phyloP scores from a whole-genome alignment of 2,888 invertebrate genomes.

The Neelides folsomi region DNA sequence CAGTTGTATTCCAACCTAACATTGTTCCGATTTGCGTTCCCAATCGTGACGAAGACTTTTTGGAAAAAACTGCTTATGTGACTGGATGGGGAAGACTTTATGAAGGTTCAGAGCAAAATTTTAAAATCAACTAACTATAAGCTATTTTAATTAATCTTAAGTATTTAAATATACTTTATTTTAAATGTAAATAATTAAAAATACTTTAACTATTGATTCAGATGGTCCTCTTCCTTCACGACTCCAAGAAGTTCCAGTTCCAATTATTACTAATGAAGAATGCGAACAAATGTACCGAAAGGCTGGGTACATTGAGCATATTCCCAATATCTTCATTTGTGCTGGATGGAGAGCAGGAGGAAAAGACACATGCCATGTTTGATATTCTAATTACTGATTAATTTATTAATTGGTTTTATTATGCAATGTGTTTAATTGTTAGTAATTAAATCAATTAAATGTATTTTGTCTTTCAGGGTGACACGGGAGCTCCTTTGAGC shows the following conservation, averaged over 20 bases:
- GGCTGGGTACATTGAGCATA: slow-evolving; percentile 83
- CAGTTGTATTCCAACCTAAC: slow-evolving; percentile 78
- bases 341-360: slow-evolving; percentile 82
- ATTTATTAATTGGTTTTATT: too few species aligned
- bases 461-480: slow-evolving; percentile 48
- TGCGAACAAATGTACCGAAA: slow-evolving; percentile 82
- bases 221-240: slow-evolving; percentile 82
- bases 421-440: background rate
- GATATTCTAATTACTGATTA: slow-evolving; percentile 3
- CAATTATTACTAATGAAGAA: slow-evolving; percentile 76
- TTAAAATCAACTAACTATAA: background rate
- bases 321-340: slow-evolving; percentile 85
- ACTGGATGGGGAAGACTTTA: slow-evolving; percentile 87
- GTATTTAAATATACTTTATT: slow-evolving; percentile 1
- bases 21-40: slow-evolving; percentile 82
- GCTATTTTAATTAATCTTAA: background rate
- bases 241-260: slow-evolving; percentile 85
- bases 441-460: background rate
- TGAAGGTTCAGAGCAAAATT: slow-evolving; percentile 49
- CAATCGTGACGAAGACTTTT: slow-evolving; percentile 61
- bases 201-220: slow-evolving; percentile 38
- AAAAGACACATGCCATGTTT: slow-evolving; percentile 78
- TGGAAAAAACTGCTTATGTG: slow-evolving; percentile 72
- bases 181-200: too few species aligned
- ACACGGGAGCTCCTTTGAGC: slow-evolving; percentile 66